These are phyloP conservation scores for Nematolebias whitei DNA, from an alignment of 2,113 vertebrate genomes.

Conservation along the genomic window DNA sequence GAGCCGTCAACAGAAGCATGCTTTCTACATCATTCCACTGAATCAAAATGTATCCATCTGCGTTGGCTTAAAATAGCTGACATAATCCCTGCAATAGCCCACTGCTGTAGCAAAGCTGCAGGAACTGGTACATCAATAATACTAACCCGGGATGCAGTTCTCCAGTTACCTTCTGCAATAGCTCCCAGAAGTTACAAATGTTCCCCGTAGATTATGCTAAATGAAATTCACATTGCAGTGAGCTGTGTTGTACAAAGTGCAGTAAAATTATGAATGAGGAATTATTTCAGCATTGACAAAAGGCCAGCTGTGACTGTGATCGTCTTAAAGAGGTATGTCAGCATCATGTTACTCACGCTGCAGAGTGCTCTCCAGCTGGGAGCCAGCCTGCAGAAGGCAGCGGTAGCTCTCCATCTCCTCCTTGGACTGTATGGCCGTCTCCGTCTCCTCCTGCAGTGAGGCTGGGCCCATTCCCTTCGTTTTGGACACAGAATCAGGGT, in stretches of 20 bases:
- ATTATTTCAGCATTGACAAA: neutral
- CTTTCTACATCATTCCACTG: conserved; percentile 30
- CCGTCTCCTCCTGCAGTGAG: conserved; percentile 69
- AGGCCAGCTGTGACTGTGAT: no score
- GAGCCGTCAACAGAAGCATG: neutral
- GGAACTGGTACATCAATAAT: conserved; percentile 44
- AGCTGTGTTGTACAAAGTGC: neutral
- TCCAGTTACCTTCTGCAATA: conserved; percentile 9
- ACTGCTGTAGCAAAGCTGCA: conserved; percentile 43
- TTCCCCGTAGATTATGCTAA: conserved; percentile 10
- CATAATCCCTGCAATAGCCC: conserved; percentile 62
- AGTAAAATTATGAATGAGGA: neutral
- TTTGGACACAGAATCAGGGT: conserved; percentile 32
- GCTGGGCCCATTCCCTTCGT: conserved; percentile 75
- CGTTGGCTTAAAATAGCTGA: conserved; percentile 55
- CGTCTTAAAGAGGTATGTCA: conserved; percentile 6
- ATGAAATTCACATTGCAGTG: neutral
- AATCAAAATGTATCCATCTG: conserved; percentile 52
- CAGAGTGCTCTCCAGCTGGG: conserved; percentile 80
- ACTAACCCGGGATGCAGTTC: conserved; percentile 16
- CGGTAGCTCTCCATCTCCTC: conserved; percentile 85
- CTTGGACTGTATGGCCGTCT: conserved; percentile 64
- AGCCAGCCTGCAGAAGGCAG: conserved; percentile 83
- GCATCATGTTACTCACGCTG: conserved; percentile 80
- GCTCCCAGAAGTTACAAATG: conserved; percentile 20